Conservation (phyloP, 2,113 vertebrate species). For the Pygoscelis adeliae region DNA sequence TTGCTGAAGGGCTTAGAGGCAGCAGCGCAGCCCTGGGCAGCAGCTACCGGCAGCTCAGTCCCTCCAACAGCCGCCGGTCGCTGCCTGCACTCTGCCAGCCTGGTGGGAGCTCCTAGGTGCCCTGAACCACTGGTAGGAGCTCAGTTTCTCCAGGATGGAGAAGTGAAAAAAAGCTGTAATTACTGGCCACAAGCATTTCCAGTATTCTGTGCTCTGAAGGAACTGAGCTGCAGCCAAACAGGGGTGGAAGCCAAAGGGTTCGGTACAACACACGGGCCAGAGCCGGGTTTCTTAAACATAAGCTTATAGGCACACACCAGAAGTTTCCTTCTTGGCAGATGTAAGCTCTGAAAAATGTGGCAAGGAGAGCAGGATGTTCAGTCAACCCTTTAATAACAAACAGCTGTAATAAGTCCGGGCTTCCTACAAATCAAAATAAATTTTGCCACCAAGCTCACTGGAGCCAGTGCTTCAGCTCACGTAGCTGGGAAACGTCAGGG, state of each 20-base stretch:
- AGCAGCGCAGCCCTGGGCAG: fast-evolving
- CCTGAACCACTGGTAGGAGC: neutral
- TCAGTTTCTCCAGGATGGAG: neutral
- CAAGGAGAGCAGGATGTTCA: slow-evolving; percentile 16
- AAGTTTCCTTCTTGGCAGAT: slow-evolving; percentile 32
- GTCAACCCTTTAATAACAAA: slow-evolving; percentile 33
- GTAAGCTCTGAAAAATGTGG: slow-evolving; percentile 2
- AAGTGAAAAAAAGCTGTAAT: neutral
- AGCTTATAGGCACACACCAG: neutral
- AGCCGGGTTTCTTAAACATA: neutral
- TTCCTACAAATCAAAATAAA: slow-evolving; percentile 8
- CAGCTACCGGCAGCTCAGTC: neutral
- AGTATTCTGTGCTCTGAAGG: neutral
- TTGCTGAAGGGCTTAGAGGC: neutral
- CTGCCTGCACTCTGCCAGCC: neutral
- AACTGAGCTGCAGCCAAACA: neutral
- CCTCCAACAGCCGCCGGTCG: fast-evolving
- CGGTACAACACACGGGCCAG: neutral
- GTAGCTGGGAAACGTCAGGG: neutral
- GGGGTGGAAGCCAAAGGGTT: neutral
- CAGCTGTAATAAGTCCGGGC: neutral
- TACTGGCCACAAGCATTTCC: neutral
- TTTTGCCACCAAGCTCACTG: neutral
- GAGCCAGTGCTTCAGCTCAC: neutral
- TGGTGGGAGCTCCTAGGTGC: neutral